Percentiles rank a stretch among this genome's conserved stretches.
These are phyloP conservation scores for Phrynocephalus guinanensis DNA, from an alignment of 2,797 vertebrate species.

Conservation along the genomic window DNA sequence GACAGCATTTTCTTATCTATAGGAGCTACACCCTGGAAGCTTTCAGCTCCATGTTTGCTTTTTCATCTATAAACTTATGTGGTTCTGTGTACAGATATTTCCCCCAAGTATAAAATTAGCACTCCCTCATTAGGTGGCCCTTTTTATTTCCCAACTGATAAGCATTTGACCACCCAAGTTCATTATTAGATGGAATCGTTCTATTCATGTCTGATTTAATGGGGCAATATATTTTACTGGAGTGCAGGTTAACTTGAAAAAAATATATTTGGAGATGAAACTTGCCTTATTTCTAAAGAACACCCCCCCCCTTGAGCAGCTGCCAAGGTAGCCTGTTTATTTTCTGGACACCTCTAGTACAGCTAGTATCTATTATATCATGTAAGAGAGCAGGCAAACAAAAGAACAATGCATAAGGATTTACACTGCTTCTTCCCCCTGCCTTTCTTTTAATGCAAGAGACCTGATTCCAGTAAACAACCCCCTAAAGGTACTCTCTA, in stretches of 20 bases:
- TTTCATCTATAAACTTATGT: not conserved
- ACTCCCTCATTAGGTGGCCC: not conserved
- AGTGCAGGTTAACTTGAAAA: not conserved
- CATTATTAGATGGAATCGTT: not conserved
- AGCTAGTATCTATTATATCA: conserved; percentile 42
- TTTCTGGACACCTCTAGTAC: conserved; percentile 45
- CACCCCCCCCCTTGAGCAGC: conserved; percentile 18
- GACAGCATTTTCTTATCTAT: not conserved
- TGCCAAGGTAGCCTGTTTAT: conserved; percentile 1
- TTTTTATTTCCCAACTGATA: not conserved
- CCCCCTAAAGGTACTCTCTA: conserved; percentile 68
- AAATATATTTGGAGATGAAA: not conserved
- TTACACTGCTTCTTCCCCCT: not conserved
- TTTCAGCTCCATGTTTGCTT: not conserved
- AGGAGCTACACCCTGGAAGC: no score
- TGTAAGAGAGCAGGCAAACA: not conserved
- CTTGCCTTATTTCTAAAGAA: conserved; percentile 10
- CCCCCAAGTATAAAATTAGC: not conserved
- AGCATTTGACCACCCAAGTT: not conserved
- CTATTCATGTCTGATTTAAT: not conserved
- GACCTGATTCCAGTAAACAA: conserved; percentile 72
- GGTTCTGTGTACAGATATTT: not conserved
- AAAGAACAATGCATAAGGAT: conserved; percentile 42
- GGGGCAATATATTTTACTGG: not conserved
- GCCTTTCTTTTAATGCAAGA: conserved; percentile 20